Evolutionary conservation across 2,797 vertebrate species (phyloP), one percentile per base, ranked within the genome.

Genomic region (Squalus acanthias): DNA sequence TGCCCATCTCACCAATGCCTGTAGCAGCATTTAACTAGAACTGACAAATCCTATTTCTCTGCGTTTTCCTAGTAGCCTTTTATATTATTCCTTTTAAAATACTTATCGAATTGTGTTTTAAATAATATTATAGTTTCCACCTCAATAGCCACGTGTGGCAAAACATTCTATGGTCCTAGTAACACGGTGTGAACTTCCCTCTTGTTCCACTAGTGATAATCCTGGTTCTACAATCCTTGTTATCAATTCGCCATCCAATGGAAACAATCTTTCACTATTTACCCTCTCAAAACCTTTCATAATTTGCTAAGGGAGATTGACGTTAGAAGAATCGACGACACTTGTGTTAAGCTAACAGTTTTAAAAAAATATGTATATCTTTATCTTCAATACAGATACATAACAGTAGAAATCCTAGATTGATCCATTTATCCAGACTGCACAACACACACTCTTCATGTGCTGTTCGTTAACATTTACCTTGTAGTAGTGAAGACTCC

Each of bases 401-500:
- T 15, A 17, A 50, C 9, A 63, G 12, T 24, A 24, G 8, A 63
- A 17, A 65, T n/a, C 4, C 60, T 29, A 26, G 26, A 60, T n/a
- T 17, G 60, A 15, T 63, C 57, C 24, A 24, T 10, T 22, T 8
- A 50, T 88, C 24, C 60, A 65, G 57, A 33, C 17, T 50, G 8
- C 17, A 85, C 46, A 46, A 85, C 22, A 85, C 39, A 82, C 15
- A 85, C 15, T 22, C 9, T 13, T 9, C 7, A 10, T 65, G 89
- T n/a, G 5, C 10, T n/a, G 39, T 24, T 46, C 12, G 29, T 69
- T 46, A 57, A 69, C 39, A 39, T 96, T 46, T 98, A 99, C 99
- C 99, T 99, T 97, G 99, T 99, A 96, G 99, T 99, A 96, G 99
- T 99, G 97, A 99, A 99, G 96, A 99, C 98, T 96, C 99, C 99